Evolutionary conservation across 2,888 invertebrate genomes (phyloP).

Genomic region (Dioctria rufipes): DNA sequence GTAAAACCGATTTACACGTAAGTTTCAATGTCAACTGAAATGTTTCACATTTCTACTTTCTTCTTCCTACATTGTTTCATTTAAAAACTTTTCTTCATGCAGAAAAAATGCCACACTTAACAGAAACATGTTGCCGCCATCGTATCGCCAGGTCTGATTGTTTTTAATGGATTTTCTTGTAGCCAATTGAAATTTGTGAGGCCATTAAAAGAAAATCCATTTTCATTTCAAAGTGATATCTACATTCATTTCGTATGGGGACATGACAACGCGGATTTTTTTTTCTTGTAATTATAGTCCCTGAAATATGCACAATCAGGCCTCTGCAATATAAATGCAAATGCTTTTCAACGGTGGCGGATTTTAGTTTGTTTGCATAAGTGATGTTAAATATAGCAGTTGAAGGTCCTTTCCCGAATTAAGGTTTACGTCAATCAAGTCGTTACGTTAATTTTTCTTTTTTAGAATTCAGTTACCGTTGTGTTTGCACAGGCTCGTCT

Average conservation of each 20-base stretch:
- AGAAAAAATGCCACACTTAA: constrained; percentile 7
- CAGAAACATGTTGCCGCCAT: not conserved
- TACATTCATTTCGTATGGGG: constrained; percentile 22
- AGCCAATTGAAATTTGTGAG: constrained; percentile 53
- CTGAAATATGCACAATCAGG: too few species aligned
- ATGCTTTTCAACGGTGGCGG: not conserved
- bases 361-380: constrained; percentile 30
- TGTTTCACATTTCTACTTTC: not conserved
- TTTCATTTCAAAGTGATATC: constrained; percentile 13
- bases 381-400: constrained; percentile 37
- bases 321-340: not conserved
- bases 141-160: too few species aligned
- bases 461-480: not conserved
- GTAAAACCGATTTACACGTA: constrained; percentile 83
- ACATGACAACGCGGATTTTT: constrained; percentile 22
- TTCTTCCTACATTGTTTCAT: not conserved
- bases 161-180: constrained; percentile 5
- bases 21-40: constrained; percentile 67
- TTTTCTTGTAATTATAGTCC: too few species aligned
- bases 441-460: not conserved
- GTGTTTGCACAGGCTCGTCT: constrained; percentile 5
- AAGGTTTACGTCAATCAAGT: not conserved
- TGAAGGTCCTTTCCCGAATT: constrained; percentile 33
- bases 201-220: constrained; percentile 43
- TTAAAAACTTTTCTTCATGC: not conserved